Percentiles rank a stretch among this genome's conserved stretches.
phyloP scores from a whole-genome alignment of 2,797 vertebrate species.

The Nyctalus aviator region DNA sequence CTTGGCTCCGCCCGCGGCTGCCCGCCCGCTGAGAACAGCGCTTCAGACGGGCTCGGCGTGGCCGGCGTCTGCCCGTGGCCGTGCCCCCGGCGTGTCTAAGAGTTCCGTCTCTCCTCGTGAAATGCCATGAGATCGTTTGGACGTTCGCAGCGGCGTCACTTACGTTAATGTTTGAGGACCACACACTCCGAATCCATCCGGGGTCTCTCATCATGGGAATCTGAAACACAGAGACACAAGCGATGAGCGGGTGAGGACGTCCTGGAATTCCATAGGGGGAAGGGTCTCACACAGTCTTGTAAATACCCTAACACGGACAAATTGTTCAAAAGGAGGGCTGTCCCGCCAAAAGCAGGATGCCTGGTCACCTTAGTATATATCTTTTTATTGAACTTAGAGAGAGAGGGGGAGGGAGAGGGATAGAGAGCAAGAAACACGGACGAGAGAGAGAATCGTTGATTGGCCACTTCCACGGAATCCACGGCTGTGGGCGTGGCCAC shows the following conservation, averaged over 20 bases:
- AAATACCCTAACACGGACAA: background rate
- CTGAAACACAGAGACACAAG: slow-evolving; percentile 80
- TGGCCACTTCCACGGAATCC: no score
- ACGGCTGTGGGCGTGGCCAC: background rate
- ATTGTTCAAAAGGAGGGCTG: no score
- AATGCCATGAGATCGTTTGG: rapidly evolving
- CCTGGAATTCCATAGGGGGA: background rate
- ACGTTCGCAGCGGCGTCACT: background rate
- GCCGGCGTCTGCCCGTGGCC: rapidly evolving
- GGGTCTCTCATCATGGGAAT: slow-evolving; percentile 89
- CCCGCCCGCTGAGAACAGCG: no score
- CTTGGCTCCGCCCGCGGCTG: no score
- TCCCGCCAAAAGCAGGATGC: no score
- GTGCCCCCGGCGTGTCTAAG: rapidly evolving
- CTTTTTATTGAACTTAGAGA: no score
- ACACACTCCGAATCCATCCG: slow-evolving; percentile 88
- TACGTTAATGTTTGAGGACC: slow-evolving; percentile 88
- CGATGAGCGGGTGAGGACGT: background rate
- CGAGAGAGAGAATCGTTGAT: no score
- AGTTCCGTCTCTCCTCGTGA: background rate
- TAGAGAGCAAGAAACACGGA: no score
- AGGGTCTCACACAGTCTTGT: rapidly evolving
- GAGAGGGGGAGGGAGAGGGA: no score
- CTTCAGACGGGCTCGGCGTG: background rate
- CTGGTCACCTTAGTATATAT: no score